Percentiles rank a stretch among this genome's conserved stretches.
These are phyloP conservation scores for Actinemys pallida DNA, from an alignment of 2,113 vertebrate species.

Conservation along the genomic window DNA sequence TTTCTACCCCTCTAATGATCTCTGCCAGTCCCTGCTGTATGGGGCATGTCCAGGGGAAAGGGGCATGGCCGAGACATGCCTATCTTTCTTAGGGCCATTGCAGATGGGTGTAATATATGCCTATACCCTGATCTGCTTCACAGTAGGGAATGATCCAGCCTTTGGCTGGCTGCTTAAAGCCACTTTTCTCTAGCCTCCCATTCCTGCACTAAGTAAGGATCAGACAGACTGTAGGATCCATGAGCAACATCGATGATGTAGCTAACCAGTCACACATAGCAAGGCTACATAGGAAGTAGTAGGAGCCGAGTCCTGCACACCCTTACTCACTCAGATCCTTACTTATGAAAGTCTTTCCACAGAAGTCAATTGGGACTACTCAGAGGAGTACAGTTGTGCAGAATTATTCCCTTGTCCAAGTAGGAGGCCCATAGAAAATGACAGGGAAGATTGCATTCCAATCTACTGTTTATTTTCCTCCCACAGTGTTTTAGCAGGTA, in stretches of 20 bases:
- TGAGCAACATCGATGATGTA: not conserved
- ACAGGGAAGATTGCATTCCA: not conserved
- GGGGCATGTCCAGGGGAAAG: not conserved
- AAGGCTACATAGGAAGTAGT: not conserved
- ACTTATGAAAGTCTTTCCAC: not conserved
- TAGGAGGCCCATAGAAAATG: not conserved
- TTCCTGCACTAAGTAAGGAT: not conserved
- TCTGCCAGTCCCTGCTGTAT: not conserved
- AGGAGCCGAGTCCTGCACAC: not conserved
- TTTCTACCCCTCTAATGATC: not conserved
- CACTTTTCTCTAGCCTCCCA: not conserved
- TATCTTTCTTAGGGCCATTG: not conserved
- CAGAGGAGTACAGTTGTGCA: not conserved
- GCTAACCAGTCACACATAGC: not conserved
- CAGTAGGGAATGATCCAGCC: not conserved
- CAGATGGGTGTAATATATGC: not conserved
- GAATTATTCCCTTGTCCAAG: not conserved
- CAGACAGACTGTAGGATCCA: not conserved
- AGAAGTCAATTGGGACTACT: not conserved
- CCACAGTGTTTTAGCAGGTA: not conserved
- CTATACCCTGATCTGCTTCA: not conserved
- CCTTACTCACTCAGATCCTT: not conserved
- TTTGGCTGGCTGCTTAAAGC: not conserved
- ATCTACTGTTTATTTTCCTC: not conserved
- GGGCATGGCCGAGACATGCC: not conserved